Base-by-base conservation (phyloP, 2,113 vertebrate genomes). In the Vidua chalybeata region DNA sequence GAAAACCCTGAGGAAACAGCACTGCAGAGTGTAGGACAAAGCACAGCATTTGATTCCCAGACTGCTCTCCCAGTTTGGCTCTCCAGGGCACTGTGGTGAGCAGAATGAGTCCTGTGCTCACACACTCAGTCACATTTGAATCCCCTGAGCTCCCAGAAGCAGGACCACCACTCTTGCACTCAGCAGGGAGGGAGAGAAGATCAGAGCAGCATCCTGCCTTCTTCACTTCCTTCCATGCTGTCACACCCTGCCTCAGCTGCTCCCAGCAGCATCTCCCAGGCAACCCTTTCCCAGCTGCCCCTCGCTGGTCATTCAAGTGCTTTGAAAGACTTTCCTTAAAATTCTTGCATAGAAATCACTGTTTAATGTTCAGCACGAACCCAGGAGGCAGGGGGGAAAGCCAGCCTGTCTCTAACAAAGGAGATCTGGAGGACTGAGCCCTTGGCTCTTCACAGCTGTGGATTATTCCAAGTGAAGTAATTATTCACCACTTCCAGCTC, bases 311-410 rank as follows among this genome's bases (percentile, higher is more conserved):
- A 93, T 87, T 90, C 86, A 68, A 92, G 64, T 0, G 17, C 80
- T 94, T 55, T 73, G 35, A 94, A 93, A 92, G 72, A 30, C 62
- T 64, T 85, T 66, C 43, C 75, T 88, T 54, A 15, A 63, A 95
- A 95, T 95, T 95, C 91, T 95, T 81, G 91, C 93, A 95, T 89
- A 84, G 86, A 92, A 96, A 94, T 95, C 52, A 1, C 76, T 76
- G 75, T 79, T 95, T 66, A 83, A 46, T 30, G 80, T 74, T 95
- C 76, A 68, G 61, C 27, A 20, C 13, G 49, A 73, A 33, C 24
- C 66, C 28, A 39, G 56, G 14, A 6, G 46, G 46, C 10, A 7
- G 7, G 3, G 15, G 10, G 7, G 51, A 49, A 46, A 83, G 52
- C 56, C 6, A 81, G 89, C 11, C 64, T 37, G 76, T 45, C 27